phyloP scores from a whole-genome alignment of 2,888 invertebrate species.

The Octonoba sinensis region DNA sequence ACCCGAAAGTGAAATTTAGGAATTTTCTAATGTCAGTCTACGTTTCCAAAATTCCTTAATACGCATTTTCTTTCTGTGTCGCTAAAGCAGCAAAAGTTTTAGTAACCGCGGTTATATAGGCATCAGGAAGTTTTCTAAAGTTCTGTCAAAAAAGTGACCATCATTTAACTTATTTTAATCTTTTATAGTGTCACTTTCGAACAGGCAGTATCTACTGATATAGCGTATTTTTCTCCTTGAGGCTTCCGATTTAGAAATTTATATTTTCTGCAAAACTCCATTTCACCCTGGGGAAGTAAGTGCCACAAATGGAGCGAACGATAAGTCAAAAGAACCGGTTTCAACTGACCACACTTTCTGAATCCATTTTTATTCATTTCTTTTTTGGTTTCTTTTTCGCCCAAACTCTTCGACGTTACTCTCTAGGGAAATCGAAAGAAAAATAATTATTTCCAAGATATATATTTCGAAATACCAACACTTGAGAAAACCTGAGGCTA shows the following conservation, averaged over 20 bases:
- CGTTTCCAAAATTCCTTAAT: no score
- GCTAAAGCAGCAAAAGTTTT: no score
- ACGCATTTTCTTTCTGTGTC: no score
- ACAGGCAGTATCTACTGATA: slow-evolving; percentile 37
- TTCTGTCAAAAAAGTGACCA: no score
- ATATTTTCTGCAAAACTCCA: slow-evolving; percentile 54
- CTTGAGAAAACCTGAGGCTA: slow-evolving; percentile 24
- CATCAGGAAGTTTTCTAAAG: no score
- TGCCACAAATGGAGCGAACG: slow-evolving; percentile 44
- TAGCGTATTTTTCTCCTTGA: slow-evolving; percentile 25
- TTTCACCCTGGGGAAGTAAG: slow-evolving; percentile 44
- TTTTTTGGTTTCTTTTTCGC: slow-evolving; percentile 7
- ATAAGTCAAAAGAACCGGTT: slow-evolving; percentile 55
- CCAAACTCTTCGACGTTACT: neutral
- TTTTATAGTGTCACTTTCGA: no score
- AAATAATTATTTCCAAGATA: slow-evolving; percentile 37
- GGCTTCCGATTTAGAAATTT: slow-evolving; percentile 42
- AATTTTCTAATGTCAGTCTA: no score
- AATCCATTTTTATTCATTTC: slow-evolving; percentile 14
- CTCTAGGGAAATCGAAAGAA: slow-evolving; percentile 43
- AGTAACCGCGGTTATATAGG: no score
- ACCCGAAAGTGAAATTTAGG: no score
- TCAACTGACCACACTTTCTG: slow-evolving; percentile 56
- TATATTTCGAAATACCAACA: slow-evolving; percentile 19
- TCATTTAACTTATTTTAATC: no score